Conservation (phyloP, 1,140 invertebrate genomes). For the Neelides sp. region DNA sequence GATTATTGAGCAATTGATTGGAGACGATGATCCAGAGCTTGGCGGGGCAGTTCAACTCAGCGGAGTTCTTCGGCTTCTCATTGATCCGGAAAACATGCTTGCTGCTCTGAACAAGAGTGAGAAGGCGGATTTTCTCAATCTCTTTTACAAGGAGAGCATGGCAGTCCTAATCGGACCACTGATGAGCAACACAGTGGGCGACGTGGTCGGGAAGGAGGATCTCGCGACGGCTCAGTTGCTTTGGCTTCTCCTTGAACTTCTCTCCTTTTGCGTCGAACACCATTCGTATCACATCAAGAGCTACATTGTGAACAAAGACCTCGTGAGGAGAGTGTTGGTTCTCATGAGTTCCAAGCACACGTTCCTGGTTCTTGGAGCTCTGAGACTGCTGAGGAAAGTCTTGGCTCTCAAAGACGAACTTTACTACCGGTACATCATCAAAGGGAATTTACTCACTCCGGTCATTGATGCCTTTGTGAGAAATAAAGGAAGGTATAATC, state of each 20-base stretch:
- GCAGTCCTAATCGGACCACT: conserved; percentile 82
- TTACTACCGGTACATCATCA: conserved; percentile 93
- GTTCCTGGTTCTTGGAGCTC: conserved; percentile 84
- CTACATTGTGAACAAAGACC: conserved; percentile 91
- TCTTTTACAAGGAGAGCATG: conserved; percentile 98
- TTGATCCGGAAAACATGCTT: conserved; percentile 98
- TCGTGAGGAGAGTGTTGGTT: conserved; percentile 84
- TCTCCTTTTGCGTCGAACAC: conserved; percentile 99
- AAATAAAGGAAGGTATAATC: conserved; percentile 95
- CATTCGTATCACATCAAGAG: conserved; percentile 96
- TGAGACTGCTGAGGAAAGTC: conserved; percentile 93
- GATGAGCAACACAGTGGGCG: conserved; percentile 74
- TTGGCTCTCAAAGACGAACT: conserved; percentile 96
- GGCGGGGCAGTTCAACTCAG: conserved; percentile 92
- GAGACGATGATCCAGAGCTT: conserved; percentile 73
- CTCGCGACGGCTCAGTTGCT: conserved; percentile 91
- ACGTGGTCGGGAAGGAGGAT: conserved; percentile 78
- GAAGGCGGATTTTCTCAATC: conserved; percentile 94
- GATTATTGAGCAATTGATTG: conserved; percentile 91
- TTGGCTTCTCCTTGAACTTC: conserved; percentile 82
- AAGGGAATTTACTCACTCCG: conserved; percentile 86
- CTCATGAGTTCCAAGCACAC: conserved; percentile 96
- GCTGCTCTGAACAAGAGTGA: conserved; percentile 86
- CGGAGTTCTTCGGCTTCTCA: conserved; percentile 77
- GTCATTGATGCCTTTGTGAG: conserved; percentile 91